Evolutionary conservation across 2,113 vertebrate species (phyloP).

Genomic region (Dicentrarchus labrax): DNA sequence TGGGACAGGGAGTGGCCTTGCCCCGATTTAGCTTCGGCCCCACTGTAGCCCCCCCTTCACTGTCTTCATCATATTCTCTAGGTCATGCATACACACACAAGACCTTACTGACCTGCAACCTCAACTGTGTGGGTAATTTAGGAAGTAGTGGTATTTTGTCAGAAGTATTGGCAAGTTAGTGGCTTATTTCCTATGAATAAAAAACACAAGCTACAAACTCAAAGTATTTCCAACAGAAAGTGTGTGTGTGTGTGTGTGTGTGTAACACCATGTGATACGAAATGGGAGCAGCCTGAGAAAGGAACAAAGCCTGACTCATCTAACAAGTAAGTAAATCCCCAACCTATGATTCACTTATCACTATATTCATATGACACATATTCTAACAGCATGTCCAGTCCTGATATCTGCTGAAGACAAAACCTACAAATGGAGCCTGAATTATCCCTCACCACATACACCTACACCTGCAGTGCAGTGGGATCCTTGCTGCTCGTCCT

Average conservation of each 20-base stretch:
- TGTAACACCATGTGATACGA: slow-evolving; percentile 2
- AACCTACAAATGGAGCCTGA: background rate
- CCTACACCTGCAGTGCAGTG: slow-evolving; percentile 53
- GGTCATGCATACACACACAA: slow-evolving; percentile 19
- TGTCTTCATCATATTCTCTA: slow-evolving; percentile 17
- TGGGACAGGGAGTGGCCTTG: slow-evolving; percentile 64
- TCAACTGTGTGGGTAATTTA: background rate
- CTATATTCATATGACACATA: background rate
- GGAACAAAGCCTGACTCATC: background rate
- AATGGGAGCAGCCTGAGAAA: slow-evolving; percentile 7
- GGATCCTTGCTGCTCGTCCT: background rate
- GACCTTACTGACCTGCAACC: slow-evolving; percentile 17
- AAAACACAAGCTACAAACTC: background rate
- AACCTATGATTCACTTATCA: background rate
- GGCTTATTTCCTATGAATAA: background rate
- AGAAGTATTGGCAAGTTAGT: no score
- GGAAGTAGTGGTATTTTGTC: background rate
- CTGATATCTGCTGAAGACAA: background rate
- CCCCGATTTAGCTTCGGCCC: slow-evolving; percentile 48
- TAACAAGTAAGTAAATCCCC: background rate
- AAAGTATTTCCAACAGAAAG: background rate
- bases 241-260: background rate
- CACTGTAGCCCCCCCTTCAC: background rate
- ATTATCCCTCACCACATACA: slow-evolving; percentile 5
- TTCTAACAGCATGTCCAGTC: background rate